A percentile compares a stretch with the other conserved stretches of the same genome.
phyloP scores from a whole-genome alignment of 35 echinoderm and acorn worm genomes.

The Apostichopus japonicus region DNA sequence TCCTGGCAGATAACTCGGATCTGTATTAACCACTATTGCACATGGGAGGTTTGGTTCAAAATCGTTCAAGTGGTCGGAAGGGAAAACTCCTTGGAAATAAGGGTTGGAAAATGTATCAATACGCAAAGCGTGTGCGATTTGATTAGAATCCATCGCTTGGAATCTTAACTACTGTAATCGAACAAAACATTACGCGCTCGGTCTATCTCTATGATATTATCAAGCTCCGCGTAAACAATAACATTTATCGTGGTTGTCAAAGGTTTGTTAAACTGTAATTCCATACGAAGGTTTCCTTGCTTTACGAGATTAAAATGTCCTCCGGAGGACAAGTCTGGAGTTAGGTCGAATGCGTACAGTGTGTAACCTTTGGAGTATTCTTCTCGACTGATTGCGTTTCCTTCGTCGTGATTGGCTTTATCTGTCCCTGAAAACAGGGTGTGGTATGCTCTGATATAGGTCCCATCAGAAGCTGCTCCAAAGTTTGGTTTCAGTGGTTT shows the following conservation, averaged over 20 bases:
- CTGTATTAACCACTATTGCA: slow-evolving; percentile 1
- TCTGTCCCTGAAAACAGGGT: slow-evolving; percentile 35
- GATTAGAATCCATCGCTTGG: background rate
- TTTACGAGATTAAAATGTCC: slow-evolving; percentile 64
- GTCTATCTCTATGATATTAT: slow-evolving; percentile 73
- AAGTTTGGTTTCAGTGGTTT: slow-evolving; percentile 74
- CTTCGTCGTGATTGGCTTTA: slow-evolving; percentile 71
- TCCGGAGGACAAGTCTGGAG: slow-evolving; percentile 61
- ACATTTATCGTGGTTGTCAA: slow-evolving; percentile 55
- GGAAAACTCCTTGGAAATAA: slow-evolving; percentile 25
- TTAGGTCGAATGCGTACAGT: slow-evolving; percentile 70
- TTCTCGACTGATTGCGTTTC: slow-evolving; percentile 71
- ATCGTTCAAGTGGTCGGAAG: background rate
- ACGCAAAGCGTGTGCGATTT: background rate
- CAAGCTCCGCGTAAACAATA: slow-evolving; percentile 68
- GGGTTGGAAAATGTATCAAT: background rate
- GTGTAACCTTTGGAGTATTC: slow-evolving; percentile 72
- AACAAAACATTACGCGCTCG: slow-evolving; percentile 59
- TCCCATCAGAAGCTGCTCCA: background rate
- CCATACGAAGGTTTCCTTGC: slow-evolving; percentile 67
- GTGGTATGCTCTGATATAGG: slow-evolving; percentile 67
- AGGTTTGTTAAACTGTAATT: slow-evolving; percentile 51
- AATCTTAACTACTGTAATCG: slow-evolving; percentile 49
- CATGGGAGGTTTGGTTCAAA: background rate
- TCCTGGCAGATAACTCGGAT: slow-evolving; percentile 32